phyloP scores from a whole-genome alignment of 2,888 invertebrate species.

The Aethes cnicana region DNA sequence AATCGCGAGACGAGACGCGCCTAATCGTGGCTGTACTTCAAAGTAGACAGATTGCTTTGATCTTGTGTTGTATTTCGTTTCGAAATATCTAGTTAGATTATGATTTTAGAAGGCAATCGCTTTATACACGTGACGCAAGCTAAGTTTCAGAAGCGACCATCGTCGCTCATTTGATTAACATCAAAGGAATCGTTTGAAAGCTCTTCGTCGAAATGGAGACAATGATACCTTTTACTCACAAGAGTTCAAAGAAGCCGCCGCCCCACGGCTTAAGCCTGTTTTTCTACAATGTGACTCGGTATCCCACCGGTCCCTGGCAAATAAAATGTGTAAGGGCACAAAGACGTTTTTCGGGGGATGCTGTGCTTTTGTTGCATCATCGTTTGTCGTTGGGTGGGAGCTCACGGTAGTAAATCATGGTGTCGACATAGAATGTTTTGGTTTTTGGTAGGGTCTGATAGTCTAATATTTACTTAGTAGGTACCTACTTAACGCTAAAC shows the following conservation, averaged over 20 bases:
- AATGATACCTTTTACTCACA: slow-evolving; percentile 30
- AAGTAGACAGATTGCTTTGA: slow-evolving; percentile 28
- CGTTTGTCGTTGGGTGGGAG: slow-evolving; percentile 4
- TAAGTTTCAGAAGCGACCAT: slow-evolving; percentile 25
- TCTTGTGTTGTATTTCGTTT: slow-evolving; percentile 30
- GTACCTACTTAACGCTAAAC: no score
- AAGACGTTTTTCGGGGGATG: slow-evolving; percentile 18
- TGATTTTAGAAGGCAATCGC: slow-evolving; percentile 25
- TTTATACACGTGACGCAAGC: slow-evolving; percentile 28
- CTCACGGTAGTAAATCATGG: background rate
- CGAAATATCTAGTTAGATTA: slow-evolving; percentile 29
- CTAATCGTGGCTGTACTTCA: slow-evolving; percentile 29
- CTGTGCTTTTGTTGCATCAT: slow-evolving; percentile 27
- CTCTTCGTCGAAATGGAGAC: slow-evolving; percentile 29
- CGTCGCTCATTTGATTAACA: slow-evolving; percentile 30
- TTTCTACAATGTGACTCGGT: slow-evolving; percentile 2
- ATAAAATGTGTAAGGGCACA: slow-evolving; percentile 19
- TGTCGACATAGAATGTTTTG: no score
- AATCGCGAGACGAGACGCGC: slow-evolving; percentile 21
- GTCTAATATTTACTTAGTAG: no score
- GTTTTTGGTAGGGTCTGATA: no score
- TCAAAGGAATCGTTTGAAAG: slow-evolving; percentile 30
- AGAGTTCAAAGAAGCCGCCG: slow-evolving; percentile 27
- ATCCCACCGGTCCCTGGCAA: slow-evolving; percentile 3
- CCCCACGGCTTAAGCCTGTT: slow-evolving; percentile 13